Percentiles rank a stretch among this genome's conserved stretches.
These are phyloP conservation scores for Muscidifurax raptorellus DNA, from an alignment of 1,140 invertebrate genomes.

Conservation along the genomic window DNA sequence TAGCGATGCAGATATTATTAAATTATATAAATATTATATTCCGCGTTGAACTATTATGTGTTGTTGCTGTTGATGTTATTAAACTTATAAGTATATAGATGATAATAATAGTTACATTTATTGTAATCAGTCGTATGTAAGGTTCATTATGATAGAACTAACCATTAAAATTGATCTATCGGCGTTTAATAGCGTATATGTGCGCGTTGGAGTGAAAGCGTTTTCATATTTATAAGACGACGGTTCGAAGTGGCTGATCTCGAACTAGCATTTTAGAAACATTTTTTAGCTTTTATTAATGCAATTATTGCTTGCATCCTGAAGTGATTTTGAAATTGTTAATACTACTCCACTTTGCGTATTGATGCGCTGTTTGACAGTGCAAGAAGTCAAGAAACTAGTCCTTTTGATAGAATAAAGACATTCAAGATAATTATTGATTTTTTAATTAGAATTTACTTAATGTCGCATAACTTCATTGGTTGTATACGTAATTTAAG, in stretches of 20 bases:
- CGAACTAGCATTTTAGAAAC: conserved; percentile 14
- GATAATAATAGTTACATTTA: conserved; percentile 29
- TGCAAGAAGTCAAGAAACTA: conserved; percentile 41
- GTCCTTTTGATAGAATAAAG: conserved; percentile 29
- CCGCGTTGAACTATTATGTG: conserved; percentile 72
- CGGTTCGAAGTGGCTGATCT: conserved; percentile 43
- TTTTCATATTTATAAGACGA: conserved; percentile 33
- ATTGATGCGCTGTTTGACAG: conserved; percentile 5
- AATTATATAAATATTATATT: conserved; percentile 63
- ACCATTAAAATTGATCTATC: not conserved
- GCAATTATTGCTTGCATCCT: conserved; percentile 8
- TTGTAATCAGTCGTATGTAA: conserved; percentile 9
- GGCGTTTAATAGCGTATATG: not conserved
- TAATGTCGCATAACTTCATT: conserved; percentile 5
- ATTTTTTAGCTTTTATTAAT: conserved; percentile 12
- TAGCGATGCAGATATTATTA: conserved; percentile 57
- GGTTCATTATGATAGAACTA: conserved; percentile 34
- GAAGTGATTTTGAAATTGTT: conserved; percentile 11
- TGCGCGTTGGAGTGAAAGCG: not conserved
- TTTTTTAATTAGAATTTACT: conserved; percentile 22
- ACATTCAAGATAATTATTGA: conserved; percentile 2
- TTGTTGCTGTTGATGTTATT: conserved; percentile 76
- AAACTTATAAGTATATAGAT: conserved; percentile 63
- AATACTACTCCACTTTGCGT: conserved; percentile 17
- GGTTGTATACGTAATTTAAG: conserved; percentile 6